phyloP scores from a whole-genome alignment of 2,797 vertebrate species.

The Apogon talboti region DNA sequence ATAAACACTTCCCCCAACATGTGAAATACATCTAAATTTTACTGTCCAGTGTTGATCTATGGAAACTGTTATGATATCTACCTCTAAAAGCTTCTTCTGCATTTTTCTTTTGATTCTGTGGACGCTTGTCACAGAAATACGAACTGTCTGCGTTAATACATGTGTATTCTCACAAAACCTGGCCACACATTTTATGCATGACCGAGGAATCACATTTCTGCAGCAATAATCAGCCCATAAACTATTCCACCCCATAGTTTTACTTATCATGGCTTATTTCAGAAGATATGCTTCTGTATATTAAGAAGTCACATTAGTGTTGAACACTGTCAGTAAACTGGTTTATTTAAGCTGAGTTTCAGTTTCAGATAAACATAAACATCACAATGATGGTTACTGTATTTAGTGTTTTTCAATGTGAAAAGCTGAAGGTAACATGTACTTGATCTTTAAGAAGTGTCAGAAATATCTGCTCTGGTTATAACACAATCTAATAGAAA shows the following conservation, averaged over 20 bases:
- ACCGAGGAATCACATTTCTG: too few relatives aligned
- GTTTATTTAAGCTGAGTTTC: neutral
- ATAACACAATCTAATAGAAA: too few relatives aligned
- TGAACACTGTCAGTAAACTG: neutral
- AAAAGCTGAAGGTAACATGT: neutral
- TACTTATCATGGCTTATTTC: neutral
- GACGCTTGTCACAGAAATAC: neutral
- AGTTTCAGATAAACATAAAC: neutral
- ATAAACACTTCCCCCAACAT: neutral
- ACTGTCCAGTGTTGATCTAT: constrained; percentile 9
- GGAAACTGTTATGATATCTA: constrained; percentile 4
- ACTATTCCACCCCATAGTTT: too few relatives aligned
- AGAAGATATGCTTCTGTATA: too few relatives aligned
- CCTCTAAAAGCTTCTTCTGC: neutral
- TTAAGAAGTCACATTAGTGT: neutral
- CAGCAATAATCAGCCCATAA: too few relatives aligned
- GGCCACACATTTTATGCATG: too few relatives aligned
- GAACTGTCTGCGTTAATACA: too few relatives aligned
- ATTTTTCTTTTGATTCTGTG: too few relatives aligned
- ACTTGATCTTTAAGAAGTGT: neutral
- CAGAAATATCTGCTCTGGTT: neutral
- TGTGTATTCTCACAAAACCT: neutral
- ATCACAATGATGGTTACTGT: neutral
- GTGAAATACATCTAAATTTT: neutral
- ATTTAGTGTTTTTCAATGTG: neutral